Percentiles rank a stretch among this genome's conserved stretches.
Conservation (phyloP, 2,888 invertebrate genomes). For the Apamea sordens region DNA sequence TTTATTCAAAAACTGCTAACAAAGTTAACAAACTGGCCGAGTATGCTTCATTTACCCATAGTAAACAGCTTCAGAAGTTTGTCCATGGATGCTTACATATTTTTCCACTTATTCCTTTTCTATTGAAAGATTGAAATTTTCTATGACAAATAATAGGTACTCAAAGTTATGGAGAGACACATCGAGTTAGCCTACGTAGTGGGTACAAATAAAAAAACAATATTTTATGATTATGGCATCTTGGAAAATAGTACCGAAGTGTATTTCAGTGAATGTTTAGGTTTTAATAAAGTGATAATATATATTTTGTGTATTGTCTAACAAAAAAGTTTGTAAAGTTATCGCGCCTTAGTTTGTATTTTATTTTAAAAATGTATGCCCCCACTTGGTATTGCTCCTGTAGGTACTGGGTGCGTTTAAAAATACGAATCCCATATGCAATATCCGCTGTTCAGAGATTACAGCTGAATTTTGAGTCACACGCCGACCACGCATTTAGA, state of each 20-base stretch:
- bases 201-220: no score
- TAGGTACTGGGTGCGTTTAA: not conserved
- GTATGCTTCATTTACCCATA: conserved; percentile 16
- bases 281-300: not conserved
- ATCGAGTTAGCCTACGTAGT: not conserved
- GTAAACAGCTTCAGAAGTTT: conserved; percentile 29
- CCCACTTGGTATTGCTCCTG: not conserved
- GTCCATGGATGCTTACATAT: conserved; percentile 13
- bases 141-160: conserved; percentile 18
- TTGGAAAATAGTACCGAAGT: not conserved
- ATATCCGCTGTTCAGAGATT: not conserved
- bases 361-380: not conserved
- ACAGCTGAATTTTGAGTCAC: not conserved
- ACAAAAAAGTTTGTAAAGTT: not conserved
- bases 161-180: conserved; percentile 15
- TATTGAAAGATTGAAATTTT: conserved; percentile 20
- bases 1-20: conserved; percentile 4
- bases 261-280: not conserved
- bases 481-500: conserved; percentile 12
- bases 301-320: not conserved
- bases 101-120: conserved; percentile 31
- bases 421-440: not conserved
- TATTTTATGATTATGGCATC: not conserved
- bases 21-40: not conserved
- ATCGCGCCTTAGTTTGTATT: not conserved